Evolutionary conservation across 2,113 vertebrate species (phyloP), one percentile per base, ranked within the genome.

Genomic region (Oncorhynchus clarkii): DNA sequence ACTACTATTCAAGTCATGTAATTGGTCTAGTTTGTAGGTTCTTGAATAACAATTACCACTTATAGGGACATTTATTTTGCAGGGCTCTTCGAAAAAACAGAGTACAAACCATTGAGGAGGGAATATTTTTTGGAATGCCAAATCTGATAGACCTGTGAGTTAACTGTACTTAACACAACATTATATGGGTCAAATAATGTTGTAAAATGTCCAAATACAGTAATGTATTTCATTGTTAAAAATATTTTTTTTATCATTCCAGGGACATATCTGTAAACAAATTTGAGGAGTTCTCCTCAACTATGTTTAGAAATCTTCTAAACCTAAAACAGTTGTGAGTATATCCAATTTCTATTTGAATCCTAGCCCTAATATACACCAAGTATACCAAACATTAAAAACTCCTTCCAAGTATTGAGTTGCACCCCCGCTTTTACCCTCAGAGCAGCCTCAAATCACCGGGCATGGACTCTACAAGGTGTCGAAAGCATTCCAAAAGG

Each of bases 61-160:
- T 64, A 13, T 66, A 49, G 39, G 13, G 82, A n/a, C 71, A 60
- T 84, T 57, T 57, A 9, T 71, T 3, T 72, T 80, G 70, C 77
- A 93, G 92, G 49, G 79, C 88, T n/a, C 77, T 93, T 24, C 88
- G 89, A 39, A 88, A 85, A 66, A 93, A 92, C 66, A 75, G 73
- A 51, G 88, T 93, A 24, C 72, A 76, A 24, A 66, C 80, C 73
- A 91, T 93, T 60, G 82, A 92, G 64, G 82, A 86, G 0, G 88
- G 90, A 49, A 84, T 88, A 0, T 93, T 93, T 73, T 85, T 88
- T 5, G 70, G 80, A 49, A 88, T 92, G 81, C 82, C 68, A 66
- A 84, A 67, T 18, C 84, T 93, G 24, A 87, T 93, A 81, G 92
- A 93, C 72, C 86, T 93, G 92, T 93, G 67, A 87, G 91, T 87